phyloP scores from a whole-genome alignment of 2,888 invertebrate species.

The Erebia ligea region DNA sequence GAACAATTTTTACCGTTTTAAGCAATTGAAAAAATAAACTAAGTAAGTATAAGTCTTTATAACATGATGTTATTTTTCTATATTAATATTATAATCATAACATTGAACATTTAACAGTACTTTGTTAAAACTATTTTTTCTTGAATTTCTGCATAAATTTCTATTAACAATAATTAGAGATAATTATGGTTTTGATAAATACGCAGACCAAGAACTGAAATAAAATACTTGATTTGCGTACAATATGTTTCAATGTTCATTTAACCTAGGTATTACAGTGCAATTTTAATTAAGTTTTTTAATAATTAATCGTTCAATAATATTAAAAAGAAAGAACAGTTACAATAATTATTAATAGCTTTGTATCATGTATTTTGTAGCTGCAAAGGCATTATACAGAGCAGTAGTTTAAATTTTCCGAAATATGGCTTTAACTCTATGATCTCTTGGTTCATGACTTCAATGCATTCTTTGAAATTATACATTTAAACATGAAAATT shows the following conservation, averaged over 20 bases:
- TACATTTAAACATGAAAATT: background rate
- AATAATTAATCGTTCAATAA: slow-evolving; percentile 4
- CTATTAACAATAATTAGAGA: no score
- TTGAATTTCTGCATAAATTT: background rate
- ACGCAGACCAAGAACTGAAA: background rate
- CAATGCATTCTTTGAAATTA: slow-evolving; percentile 9
- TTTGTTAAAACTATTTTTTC: background rate
- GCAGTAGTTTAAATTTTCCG: background rate
- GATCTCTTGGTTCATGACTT: slow-evolving; percentile 40
- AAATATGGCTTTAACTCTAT: slow-evolving; percentile 42
- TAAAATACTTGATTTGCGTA: background rate
- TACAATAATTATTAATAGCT: no score
- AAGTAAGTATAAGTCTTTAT: no score
- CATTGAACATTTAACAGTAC: background rate
- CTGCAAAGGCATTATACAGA: no score
- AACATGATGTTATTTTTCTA: no score
- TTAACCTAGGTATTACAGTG: slow-evolving; percentile 26
- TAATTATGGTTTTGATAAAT: no score
- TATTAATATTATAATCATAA: background rate
- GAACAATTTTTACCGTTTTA: no score
- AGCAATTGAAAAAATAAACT: no score
- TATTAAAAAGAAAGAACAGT: background rate
- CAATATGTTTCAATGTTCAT: background rate
- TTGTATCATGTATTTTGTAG: no score
- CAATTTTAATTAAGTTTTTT: slow-evolving; percentile 31